These are phyloP conservation scores for Microcaecilia unicolor DNA, from an alignment of 2,797 vertebrate species.

Conservation along the genomic window DNA sequence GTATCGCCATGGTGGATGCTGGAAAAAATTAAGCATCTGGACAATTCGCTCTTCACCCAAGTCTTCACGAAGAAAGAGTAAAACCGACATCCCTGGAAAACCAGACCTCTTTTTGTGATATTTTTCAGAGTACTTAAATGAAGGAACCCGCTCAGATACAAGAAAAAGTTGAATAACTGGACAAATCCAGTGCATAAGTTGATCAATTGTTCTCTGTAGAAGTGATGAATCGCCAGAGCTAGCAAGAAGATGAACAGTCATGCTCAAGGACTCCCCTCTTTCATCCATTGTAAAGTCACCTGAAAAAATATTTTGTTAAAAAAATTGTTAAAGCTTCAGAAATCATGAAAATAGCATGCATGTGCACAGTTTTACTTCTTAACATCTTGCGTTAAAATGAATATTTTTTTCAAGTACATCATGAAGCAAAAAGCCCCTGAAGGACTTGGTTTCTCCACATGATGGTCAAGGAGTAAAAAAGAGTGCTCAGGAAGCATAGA, in stretches of 20 bases:
- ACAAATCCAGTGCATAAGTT: constrained; percentile 70
- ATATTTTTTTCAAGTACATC: too few species aligned
- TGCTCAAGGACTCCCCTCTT: constrained; percentile 33
- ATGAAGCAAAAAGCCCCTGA: too few species aligned
- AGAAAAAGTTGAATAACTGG: constrained; percentile 71
- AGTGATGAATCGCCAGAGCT: constrained; percentile 62
- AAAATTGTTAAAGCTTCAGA: neutral
- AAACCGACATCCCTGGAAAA: constrained; percentile 78
- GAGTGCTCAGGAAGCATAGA: too few species aligned
- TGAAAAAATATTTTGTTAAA: constrained; percentile 4
- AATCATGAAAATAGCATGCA: fast-evolving
- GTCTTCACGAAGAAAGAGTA: constrained; percentile 77
- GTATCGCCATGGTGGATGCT: constrained; percentile 76
- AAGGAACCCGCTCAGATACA: constrained; percentile 73
- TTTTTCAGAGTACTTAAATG: constrained; percentile 37
- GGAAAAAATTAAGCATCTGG: constrained; percentile 72
- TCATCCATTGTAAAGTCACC: constrained; percentile 42
- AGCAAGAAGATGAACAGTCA: constrained; percentile 81
- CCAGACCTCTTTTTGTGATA: constrained; percentile 29
- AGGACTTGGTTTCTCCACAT: too few species aligned
- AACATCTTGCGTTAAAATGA: too few species aligned
- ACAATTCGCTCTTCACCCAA: constrained; percentile 76
- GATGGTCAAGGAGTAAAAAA: too few species aligned
- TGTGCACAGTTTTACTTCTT: neutral
- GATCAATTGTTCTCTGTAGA: constrained; percentile 76